Evolutionary conservation across 2,797 vertebrate genomes (phyloP).

Genomic region (Propithecus perrieri): DNA sequence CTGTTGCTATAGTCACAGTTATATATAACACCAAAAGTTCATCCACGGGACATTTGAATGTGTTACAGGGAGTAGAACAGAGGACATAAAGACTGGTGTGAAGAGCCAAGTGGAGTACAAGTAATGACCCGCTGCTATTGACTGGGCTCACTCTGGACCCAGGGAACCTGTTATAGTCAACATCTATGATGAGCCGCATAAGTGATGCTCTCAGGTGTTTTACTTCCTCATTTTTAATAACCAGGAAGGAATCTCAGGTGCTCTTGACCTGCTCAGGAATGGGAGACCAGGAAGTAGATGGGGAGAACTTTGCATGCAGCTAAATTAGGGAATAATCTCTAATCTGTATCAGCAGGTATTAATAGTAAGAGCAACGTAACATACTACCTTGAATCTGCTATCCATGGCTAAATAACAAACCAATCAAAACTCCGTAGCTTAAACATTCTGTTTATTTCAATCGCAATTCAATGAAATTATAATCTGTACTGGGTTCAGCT

Average conservation of each 20-base stretch:
- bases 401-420: not conserved
- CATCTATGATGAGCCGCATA: not conserved
- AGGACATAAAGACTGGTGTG: not conserved
- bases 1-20: not conserved
- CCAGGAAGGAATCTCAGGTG: not conserved
- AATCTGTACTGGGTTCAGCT: not conserved
- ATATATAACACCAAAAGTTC: not conserved
- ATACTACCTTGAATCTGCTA: not conserved
- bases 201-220: not conserved
- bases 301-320: not conserved
- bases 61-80: not conserved
- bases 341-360: not conserved
- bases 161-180: not conserved
- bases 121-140: not conserved
- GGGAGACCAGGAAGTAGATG: not conserved
- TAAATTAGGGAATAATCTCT: not conserved
- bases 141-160: not conserved
- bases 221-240: not conserved
- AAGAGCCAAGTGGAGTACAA: not conserved
- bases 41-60: fast-evolving
- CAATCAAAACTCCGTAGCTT: not conserved
- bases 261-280: not conserved
- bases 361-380: not conserved
- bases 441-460: not conserved
- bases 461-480: not conserved